Evolutionary conservation across 2,888 invertebrate genomes (phyloP).

Genomic region (Sturmia bella): DNA sequence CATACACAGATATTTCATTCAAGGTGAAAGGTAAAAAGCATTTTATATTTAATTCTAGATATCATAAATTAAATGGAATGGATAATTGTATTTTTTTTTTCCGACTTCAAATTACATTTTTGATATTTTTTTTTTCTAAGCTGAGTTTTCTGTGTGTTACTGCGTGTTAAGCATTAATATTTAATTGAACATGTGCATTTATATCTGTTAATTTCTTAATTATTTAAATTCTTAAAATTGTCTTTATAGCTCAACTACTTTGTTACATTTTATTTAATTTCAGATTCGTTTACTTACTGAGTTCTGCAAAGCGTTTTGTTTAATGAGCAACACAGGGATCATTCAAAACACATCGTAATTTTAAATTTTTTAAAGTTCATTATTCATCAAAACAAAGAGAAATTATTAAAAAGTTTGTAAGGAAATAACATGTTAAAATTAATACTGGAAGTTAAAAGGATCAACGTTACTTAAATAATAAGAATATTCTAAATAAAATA

Average conservation of each 20-base stretch:
- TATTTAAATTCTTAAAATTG: too few relatives aligned
- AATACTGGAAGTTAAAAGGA: neutral
- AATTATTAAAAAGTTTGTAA: slow-evolving; percentile 73
- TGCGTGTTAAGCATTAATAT: too few relatives aligned
- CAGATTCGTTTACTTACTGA: slow-evolving; percentile 77
- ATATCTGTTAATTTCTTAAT: too few relatives aligned
- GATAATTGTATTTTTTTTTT: too few relatives aligned
- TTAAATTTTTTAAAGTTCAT: slow-evolving; percentile 49
- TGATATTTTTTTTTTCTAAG: too few relatives aligned
- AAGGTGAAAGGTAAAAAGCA: too few relatives aligned
- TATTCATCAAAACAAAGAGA: slow-evolving; percentile 64
- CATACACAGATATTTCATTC: too few relatives aligned
- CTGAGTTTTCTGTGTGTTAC: too few relatives aligned
- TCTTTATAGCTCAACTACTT: slow-evolving; percentile 30
- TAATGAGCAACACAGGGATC: slow-evolving; percentile 47
- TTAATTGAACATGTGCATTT: too few relatives aligned
- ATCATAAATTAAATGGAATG: too few relatives aligned
- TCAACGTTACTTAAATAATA: neutral
- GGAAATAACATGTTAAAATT: slow-evolving; percentile 44
- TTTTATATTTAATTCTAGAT: too few relatives aligned
- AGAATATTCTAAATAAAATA: neutral
- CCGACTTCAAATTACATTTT: too few relatives aligned
- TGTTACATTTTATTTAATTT: slow-evolving; percentile 53
- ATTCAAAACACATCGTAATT: slow-evolving; percentile 69
- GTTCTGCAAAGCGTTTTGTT: slow-evolving; percentile 78